These are phyloP conservation scores for Benitochromis conjunctus DNA, from an alignment of 2,113 vertebrate genomes.

Conservation along the genomic window DNA sequence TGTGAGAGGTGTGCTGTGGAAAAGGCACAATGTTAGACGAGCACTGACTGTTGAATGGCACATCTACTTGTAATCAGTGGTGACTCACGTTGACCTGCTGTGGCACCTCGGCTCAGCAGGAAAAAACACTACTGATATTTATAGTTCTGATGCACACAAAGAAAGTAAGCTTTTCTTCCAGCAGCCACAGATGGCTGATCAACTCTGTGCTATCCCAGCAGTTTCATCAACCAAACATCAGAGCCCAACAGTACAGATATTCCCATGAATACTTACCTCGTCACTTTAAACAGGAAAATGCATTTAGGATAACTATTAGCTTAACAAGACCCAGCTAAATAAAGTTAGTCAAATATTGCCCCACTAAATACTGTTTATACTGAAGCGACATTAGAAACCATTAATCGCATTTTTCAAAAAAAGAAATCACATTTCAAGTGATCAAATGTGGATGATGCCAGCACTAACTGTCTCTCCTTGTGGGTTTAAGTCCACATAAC, in stretches of 20 bases:
- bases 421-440: not conserved
- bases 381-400: not conserved
- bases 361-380: not conserved
- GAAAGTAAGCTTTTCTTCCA: not conserved
- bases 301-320: not conserved
- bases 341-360: not conserved
- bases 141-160: not conserved
- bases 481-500: not conserved
- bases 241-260: not conserved
- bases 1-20: conserved; percentile 89
- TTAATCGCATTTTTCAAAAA: not conserved
- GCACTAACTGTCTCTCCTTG: not conserved
- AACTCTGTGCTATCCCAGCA: not conserved
- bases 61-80: not conserved
- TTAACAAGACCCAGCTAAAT: not conserved
- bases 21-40: not conserved
- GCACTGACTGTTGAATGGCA: not conserved
- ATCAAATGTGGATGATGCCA: not conserved
- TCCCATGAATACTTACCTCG: fast-evolving
- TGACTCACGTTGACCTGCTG: conserved; percentile 19
- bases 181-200: not conserved
- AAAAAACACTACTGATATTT: conserved; percentile 16
- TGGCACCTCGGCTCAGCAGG: not conserved
- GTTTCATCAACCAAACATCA: not conserved
- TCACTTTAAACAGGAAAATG: not conserved